phyloP scores from a whole-genome alignment of 35 echinoderm and acorn worm genomes.

The Apostichopus parvimensis region DNA sequence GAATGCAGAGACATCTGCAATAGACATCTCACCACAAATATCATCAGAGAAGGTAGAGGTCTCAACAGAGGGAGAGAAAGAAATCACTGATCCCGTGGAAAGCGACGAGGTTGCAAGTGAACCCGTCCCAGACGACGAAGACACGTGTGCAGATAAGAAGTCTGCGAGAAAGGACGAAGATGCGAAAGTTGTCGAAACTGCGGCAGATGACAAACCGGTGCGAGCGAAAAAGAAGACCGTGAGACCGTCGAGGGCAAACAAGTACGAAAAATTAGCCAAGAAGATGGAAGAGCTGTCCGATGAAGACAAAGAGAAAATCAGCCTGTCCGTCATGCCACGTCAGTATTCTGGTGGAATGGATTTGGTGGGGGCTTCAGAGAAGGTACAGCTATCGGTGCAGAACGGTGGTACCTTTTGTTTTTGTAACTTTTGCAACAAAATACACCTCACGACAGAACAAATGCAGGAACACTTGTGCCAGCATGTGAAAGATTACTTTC shows the following conservation, averaged over 20 bases:
- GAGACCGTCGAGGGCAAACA: constrained; percentile 8
- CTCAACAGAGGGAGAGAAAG: neutral
- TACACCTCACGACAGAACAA: neutral
- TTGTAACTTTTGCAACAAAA: constrained; percentile 19
- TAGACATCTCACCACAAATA: neutral
- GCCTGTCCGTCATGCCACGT: neutral
- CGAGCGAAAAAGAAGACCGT: neutral
- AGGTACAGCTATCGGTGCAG: neutral
- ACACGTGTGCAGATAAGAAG: neutral
- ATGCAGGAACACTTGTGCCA: constrained; percentile 30
- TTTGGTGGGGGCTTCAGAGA: constrained; percentile 25
- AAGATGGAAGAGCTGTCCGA: constrained; percentile 12
- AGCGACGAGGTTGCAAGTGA: neutral
- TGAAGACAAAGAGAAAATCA: constrained; percentile 1
- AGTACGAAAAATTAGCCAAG: constrained; percentile 8
- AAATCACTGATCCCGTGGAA: neutral
- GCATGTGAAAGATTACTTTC: constrained; percentile 21
- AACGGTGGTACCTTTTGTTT: constrained; percentile 21
- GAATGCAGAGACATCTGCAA: neutral
- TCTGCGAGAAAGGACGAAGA: neutral
- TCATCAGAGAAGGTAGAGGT: neutral
- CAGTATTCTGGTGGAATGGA: neutral
- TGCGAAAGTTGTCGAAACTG: neutral
- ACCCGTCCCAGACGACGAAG: neutral
- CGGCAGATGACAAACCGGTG: neutral